Conservation (phyloP, 2,113 vertebrate genomes). For the Bombycilla garrulus region DNA sequence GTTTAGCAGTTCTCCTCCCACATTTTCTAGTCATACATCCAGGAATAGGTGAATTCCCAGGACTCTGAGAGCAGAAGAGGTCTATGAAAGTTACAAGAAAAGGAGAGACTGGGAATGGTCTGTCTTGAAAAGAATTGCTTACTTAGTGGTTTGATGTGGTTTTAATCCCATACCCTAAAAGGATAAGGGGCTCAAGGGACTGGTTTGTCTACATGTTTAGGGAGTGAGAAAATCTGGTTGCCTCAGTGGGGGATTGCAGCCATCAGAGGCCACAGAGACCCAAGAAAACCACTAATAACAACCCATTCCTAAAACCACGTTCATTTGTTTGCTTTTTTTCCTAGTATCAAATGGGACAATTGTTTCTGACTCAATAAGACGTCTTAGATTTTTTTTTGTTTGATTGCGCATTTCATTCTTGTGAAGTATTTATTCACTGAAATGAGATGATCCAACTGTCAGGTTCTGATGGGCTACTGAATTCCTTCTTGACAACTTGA, state of each 20-base stretch:
- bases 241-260: neutral
- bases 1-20: neutral
- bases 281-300: neutral
- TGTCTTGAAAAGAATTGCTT: neutral
- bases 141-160: conserved; percentile 2
- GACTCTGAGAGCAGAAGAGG: neutral
- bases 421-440: neutral
- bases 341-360: neutral
- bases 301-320: neutral
- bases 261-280: neutral
- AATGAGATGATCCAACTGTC: neutral
- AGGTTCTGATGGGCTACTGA: neutral
- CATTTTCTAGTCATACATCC: neutral
- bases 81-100: neutral
- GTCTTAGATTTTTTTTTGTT: neutral
- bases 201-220: conserved; percentile 12
- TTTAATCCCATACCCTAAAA: conserved; percentile 12
- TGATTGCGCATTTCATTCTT: neutral
- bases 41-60: neutral
- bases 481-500: neutral
- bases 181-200: neutral
- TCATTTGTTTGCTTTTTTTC: neutral
- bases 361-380: neutral
- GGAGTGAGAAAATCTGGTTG: conserved; percentile 36
- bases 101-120: neutral